Evolutionary conservation across 2,888 invertebrate species (phyloP).

Genomic region (Helobdella robusta): DNA sequence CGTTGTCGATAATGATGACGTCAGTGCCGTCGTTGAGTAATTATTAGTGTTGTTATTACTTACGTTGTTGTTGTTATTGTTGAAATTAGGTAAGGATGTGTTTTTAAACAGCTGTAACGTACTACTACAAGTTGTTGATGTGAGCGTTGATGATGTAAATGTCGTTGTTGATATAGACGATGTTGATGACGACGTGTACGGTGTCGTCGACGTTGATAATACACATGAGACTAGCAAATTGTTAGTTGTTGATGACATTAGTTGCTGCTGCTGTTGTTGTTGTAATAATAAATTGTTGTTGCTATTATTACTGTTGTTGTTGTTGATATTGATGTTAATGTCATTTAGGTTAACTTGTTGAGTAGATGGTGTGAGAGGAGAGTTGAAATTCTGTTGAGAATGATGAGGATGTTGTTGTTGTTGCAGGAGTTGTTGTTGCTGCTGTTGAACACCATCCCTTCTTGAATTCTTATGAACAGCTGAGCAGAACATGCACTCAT

Average conservation of each 20-base stretch:
- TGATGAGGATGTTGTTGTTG: constrained; percentile 12
- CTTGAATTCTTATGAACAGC: constrained; percentile 81
- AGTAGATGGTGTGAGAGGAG: background rate
- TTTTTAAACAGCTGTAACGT: too few species aligned
- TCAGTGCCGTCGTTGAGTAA: background rate
- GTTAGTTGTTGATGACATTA: background rate
- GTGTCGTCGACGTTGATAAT: background rate
- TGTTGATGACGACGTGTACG: constrained; percentile 11
- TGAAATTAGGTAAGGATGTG: too few species aligned
- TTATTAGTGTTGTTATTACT: too few species aligned
- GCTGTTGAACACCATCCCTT: constrained; percentile 56
- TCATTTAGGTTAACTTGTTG: background rate
- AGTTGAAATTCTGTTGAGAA: constrained; percentile 4
- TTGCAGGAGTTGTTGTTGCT: constrained; percentile 24
- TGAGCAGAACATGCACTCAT: constrained; percentile 93
- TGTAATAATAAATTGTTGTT: background rate
- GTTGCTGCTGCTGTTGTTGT: constrained; percentile 11
- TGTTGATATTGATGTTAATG: constrained; percentile 9
- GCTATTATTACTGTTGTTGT: background rate
- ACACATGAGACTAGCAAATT: constrained; percentile 17
- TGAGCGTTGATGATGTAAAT: too few species aligned
- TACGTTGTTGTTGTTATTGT: too few species aligned
- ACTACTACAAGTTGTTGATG: too few species aligned
- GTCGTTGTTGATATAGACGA: too few species aligned
- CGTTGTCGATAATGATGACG: background rate